Base-by-base conservation (phyloP, 1,140 invertebrate genomes). In the Diprion similis region DNA sequence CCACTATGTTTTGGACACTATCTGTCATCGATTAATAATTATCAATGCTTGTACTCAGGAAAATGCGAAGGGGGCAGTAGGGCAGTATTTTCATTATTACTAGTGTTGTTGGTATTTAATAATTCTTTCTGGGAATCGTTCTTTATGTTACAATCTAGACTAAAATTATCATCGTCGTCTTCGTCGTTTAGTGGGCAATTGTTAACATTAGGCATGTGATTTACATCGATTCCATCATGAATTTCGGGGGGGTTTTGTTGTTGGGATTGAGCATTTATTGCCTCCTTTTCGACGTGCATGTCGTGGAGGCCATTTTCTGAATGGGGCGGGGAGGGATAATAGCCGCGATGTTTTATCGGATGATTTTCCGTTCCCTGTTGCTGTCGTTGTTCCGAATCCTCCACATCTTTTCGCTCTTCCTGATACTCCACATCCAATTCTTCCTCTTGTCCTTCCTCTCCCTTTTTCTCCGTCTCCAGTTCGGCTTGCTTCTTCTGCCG, bases 31-130 rank as follows among this genome's bases (percentile, higher is more conserved):
- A 83, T 84, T 83, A 84, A 83, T 83, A 83, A 80, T 79, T 82
- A 85, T 89, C 83, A 89, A 85, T 89, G 87, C 84, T 89, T 89
- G 83, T 89, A 89, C 80, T 89, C 86, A 75, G 88, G 87, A 82
- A 89, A 89, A 85, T 89, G 84, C 78, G 84, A 81, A 80, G 83
- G 83, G 80, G 85, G 81, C 72, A 87, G 80, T 81, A 87, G 86
- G 81, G 85, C 85, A 84, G 84, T 87, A 85, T 85, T 88, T 84
- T 88, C 84, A 77, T 85, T 87, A 86, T 84, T 83, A 83, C 83
- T 88, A 84, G 81, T 83, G 78, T 86, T 85, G 79, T 85, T 85
- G 79, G 82, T 87, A 87, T 80, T 85, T 82, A 85, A 37, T 37
- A 37, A 82, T 82, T 83, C 81, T 81, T 86, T 84, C 70, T 80